phyloP scores from a whole-genome alignment of 1,140 invertebrate genomes.

The Drosophila lowei region DNA sequence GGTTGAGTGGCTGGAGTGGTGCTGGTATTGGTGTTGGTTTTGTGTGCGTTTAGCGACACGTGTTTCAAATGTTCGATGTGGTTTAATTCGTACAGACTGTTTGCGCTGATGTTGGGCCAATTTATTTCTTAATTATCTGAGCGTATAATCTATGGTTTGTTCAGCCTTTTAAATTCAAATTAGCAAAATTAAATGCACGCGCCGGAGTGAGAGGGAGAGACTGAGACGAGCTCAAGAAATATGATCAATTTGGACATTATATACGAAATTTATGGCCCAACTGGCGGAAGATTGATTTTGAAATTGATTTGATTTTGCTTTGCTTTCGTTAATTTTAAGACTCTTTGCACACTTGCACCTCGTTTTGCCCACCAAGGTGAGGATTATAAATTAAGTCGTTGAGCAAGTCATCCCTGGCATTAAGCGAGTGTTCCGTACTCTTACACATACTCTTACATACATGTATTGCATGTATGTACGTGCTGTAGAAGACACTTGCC shows the following conservation, averaged over 20 bases:
- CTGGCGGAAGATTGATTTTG: constrained; percentile 47
- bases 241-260: constrained; percentile 40
- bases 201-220: constrained; percentile 21
- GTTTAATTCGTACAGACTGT: constrained; percentile 27
- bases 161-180: constrained; percentile 80
- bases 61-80: constrained; percentile 70
- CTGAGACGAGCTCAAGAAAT: constrained; percentile 15
- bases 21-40: constrained; percentile 25
- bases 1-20: constrained; percentile 34
- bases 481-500: not conserved
- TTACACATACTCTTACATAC: not conserved
- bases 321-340: constrained; percentile 19
- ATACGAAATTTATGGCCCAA: constrained; percentile 43
- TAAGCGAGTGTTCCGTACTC: not conserved
- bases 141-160: constrained; percentile 72
- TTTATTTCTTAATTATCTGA: constrained; percentile 79
- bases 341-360: constrained; percentile 51
- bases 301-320: constrained; percentile 31
- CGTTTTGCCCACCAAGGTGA: not conserved
- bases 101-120: constrained; percentile 56
- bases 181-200: constrained; percentile 76
- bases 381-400: constrained; percentile 32
- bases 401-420: constrained; percentile 22
- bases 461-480: not conserved
- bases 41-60: constrained; percentile 63